phyloP scores from a whole-genome alignment of 2,888 invertebrate species.

The Phortica magna region DNA sequence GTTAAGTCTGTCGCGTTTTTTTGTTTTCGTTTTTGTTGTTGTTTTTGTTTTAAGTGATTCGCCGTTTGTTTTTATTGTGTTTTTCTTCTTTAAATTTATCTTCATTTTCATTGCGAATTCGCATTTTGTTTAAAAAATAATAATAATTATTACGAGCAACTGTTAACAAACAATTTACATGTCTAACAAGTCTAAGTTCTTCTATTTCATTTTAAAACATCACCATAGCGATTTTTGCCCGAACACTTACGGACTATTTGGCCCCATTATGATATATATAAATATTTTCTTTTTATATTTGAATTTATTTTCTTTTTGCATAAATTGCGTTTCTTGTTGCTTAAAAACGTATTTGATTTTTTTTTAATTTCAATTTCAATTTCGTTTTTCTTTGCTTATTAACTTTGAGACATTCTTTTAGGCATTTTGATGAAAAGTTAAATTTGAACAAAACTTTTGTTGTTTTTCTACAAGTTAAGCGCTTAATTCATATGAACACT shows the following conservation, averaged over 20 bases:
- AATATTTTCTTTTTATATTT: conserved; percentile 43
- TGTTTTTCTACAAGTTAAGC: conserved; percentile 67
- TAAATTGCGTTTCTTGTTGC: background rate
- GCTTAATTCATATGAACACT: conserved; percentile 41
- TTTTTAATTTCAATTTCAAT: conserved; percentile 4
- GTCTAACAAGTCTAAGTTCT: conserved; percentile 49
- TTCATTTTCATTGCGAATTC: background rate
- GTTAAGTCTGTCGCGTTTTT: conserved; percentile 48
- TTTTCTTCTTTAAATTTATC: conserved; percentile 13
- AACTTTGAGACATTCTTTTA: background rate
- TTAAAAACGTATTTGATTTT: background rate
- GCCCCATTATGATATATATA: conserved; percentile 71
- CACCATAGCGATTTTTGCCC: conserved; percentile 77
- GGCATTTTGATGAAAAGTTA: background rate
- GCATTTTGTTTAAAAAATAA: conserved; percentile 12
- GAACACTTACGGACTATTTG: conserved; percentile 79
- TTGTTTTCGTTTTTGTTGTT: conserved; percentile 42
- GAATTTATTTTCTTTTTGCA: conserved; percentile 29
- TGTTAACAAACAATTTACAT: conserved; percentile 41
- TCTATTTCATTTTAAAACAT: conserved; percentile 65
- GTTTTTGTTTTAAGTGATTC: conserved; percentile 26
- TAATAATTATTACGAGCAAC: conserved; percentile 26
- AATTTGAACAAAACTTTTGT: conserved; percentile 55
- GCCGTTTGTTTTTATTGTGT: conserved; percentile 17
- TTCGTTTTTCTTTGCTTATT: background rate